Evolutionary conservation across 2,888 invertebrate species (phyloP), one percentile per base, ranked within the genome.

Genomic region (Oscheius sp.): DNA sequence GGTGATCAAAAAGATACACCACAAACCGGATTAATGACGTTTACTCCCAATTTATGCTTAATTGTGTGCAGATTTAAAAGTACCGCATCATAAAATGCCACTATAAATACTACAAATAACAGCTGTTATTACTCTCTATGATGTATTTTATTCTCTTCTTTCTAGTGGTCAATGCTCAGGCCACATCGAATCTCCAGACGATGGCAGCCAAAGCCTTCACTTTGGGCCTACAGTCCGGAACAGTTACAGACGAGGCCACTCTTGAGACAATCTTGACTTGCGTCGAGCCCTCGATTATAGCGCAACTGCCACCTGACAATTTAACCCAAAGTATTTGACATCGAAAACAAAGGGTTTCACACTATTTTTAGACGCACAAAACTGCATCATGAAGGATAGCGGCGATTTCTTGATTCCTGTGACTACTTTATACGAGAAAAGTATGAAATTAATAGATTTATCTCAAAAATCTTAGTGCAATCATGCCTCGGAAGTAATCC

Each of bases 131-230:
- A n/a, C n/a, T n/a, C n/a, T n/a, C n/a, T n/a, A n/a, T n/a, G n/a
- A n/a, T n/a, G n/a, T n/a, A n/a, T n/a, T n/a, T n/a, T n/a, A n/a
- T n/a, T n/a, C n/a, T n/a, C n/a, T n/a, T n/a, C n/a, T n/a, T n/a
- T n/a, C n/a, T n/a, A n/a, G n/a, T n/a, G n/a, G n/a, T n/a, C n/a
- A n/a, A n/a, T n/a, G n/a, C n/a, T n/a, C n/a, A n/a, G n/a, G n/a
- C n/a, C n/a, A n/a, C n/a, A n/a, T n/a, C n/a, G n/a, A n/a, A n/a
- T n/a, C n/a, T n/a, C n/a, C n/a, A n/a, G n/a, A n/a, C n/a, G n/a
- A n/a, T n/a, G n/a, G n/a, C n/a, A n/a, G n/a, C n/a, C n/a, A 48
- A 48, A 20, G 48, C 48, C 48, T 48, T 48, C 48, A 48, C 15
- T 23, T 25, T 48, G 12, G 48, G 48, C 4, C 48, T 48, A 4